These are phyloP conservation scores for Motacilla alba DNA, from an alignment of 2,113 vertebrate genomes.

Conservation along the genomic window DNA sequence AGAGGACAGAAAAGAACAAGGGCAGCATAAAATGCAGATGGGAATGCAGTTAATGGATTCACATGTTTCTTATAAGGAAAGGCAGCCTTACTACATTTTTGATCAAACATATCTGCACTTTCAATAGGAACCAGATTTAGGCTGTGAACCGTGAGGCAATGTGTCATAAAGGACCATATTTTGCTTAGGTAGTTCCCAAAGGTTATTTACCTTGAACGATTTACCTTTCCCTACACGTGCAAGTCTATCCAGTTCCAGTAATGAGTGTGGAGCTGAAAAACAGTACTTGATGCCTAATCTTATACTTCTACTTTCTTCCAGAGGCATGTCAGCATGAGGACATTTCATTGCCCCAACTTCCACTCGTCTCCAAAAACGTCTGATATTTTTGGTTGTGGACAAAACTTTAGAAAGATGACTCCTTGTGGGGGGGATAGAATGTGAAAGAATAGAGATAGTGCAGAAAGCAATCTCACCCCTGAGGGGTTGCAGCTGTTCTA, in stretches of 20 bases:
- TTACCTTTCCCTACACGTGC: background rate
- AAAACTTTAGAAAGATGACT: background rate
- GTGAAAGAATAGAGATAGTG: too few relatives aligned
- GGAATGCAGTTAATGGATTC: background rate
- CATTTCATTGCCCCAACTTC: background rate
- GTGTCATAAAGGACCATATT: background rate
- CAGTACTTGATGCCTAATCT: background rate
- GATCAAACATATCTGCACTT: background rate
- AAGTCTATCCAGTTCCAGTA: background rate
- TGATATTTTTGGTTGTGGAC: background rate
- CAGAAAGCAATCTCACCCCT: too few relatives aligned
- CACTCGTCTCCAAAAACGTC: background rate
- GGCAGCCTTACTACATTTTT: background rate
- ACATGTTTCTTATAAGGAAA: background rate
- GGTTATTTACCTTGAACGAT: background rate
- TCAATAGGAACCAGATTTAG: background rate
- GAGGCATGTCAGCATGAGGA: background rate
- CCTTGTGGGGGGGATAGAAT: too few relatives aligned
- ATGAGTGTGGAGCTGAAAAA: background rate
- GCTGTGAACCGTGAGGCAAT: background rate
- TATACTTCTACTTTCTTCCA: background rate
- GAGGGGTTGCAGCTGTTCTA: too few relatives aligned
- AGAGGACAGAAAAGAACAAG: background rate
- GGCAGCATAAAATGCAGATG: slow-evolving; percentile 28
- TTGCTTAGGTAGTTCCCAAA: background rate